Evolutionary conservation across 2,888 invertebrate species (phyloP), one percentile per base, ranked within the genome.

Genomic region (Orthosia incerta): DNA sequence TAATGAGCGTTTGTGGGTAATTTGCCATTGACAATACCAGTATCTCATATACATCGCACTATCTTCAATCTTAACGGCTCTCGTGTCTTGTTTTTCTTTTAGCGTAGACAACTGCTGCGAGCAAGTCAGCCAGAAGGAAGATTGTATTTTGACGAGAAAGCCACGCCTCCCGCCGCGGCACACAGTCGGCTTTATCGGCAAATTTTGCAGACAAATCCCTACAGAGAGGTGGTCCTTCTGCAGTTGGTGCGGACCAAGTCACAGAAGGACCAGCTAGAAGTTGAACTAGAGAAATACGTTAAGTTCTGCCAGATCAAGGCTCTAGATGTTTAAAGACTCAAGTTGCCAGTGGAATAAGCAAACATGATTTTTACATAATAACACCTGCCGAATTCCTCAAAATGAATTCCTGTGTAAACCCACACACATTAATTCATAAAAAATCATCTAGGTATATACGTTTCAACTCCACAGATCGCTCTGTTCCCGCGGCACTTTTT

Each of bases 401-500:
- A 60, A 45, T 4, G 15, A 9, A 16, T 45, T 26, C 4, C 12
- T 31, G 13, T 23, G 1, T 26, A 26, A 26, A 15, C 16, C 4
- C 4, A 31, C 11, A 26, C 5, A 20, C 3, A 20, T 13, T 57
- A 23, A 26, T 23, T 51, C 5, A 59, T 53, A 57, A 74, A 76
- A 83, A 82, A 83, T 65, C 51, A 72, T 13, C 2, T 26, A 39
- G 39, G 39, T 39, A 20, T 45, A 61, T 68, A 74, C 53, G 45
- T 71, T 75, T 76, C 91, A 81, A 87, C 94, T 95, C 95, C 71
- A 94, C 80, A 69, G 86, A 79, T 89, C 86, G 76, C 91, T 62
- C 50, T 92, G 88, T 91, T 87, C 92, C 80, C 75, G 83, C 87
- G 75, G 85, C 83, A 86, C 83, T 95, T 95, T 95, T 95, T 96